phyloP scores from a whole-genome alignment of 2,113 vertebrate genomes.

The Pomatorhinus ruficollis region DNA sequence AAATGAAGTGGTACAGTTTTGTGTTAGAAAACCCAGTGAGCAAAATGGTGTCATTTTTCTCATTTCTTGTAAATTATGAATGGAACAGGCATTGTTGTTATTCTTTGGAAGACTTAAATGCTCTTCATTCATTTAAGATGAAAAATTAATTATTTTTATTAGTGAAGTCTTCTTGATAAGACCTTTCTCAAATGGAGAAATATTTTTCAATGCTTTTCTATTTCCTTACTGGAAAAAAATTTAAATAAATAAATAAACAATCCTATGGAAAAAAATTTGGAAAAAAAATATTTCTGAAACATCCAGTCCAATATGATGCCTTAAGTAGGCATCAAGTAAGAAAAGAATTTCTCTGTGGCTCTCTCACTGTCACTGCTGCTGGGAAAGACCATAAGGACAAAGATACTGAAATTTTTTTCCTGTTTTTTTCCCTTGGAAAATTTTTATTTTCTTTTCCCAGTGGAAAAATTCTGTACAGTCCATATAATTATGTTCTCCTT shows the following conservation, averaged over 20 bases:
- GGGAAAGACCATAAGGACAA: background rate
- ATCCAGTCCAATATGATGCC: background rate
- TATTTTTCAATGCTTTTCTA: background rate
- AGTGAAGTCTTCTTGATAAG: background rate
- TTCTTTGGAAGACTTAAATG: background rate
- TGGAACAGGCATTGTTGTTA: background rate
- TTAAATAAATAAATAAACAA: background rate
- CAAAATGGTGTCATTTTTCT: background rate
- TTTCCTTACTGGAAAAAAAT: background rate
- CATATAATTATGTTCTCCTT: background rate
- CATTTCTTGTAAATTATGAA: background rate
- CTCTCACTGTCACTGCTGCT: background rate
- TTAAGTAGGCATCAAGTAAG: background rate
- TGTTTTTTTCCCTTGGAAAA: background rate
- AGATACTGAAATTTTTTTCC: background rate
- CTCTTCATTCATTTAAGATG: background rate
- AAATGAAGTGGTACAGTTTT: background rate
- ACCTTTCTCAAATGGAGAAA: background rate
- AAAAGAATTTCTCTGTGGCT: background rate
- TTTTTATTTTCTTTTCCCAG: background rate
- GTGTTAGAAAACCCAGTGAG: background rate
- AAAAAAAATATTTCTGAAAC: background rate
- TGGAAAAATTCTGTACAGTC: background rate
- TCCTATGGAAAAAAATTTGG: background rate
- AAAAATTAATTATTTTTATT: background rate